Evolutionary conservation across 1,140 invertebrate genomes (phyloP).

Genomic region (Gyrodactylus salaris): DNA sequence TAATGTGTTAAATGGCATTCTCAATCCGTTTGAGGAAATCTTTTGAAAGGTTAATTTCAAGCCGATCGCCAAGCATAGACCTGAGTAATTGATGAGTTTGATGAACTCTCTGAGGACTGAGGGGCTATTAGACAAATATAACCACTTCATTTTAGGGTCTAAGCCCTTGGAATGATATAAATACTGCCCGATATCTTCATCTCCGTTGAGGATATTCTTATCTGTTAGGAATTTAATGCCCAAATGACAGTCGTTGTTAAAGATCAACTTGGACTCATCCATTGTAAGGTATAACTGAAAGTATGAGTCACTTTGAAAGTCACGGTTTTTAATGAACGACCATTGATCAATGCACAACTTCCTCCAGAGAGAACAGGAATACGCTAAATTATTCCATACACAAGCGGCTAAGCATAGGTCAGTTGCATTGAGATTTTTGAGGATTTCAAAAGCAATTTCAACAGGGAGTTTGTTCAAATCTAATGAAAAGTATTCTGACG

Average conservation of each 20-base stretch:
- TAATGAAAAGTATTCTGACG: no score
- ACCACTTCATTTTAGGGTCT: not conserved
- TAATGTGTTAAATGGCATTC: not conserved
- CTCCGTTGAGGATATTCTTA: not conserved
- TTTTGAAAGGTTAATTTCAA: not conserved
- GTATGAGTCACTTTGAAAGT: not conserved
- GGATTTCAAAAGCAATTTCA: conserved; percentile 21
- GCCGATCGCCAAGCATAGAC: not conserved
- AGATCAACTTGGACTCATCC: not conserved
- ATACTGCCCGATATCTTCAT: not conserved
- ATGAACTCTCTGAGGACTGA: not conserved
- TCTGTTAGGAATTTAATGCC: not conserved
- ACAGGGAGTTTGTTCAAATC: conserved; percentile 22
- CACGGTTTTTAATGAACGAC: not conserved
- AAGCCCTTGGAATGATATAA: not conserved
- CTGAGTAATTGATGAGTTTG: not conserved
- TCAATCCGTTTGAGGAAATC: not conserved
- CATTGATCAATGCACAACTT: conserved; percentile 13
- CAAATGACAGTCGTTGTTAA: not conserved
- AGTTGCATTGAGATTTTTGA: conserved; percentile 25
- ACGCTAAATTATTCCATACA: conserved; percentile 24
- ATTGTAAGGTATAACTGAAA: not conserved
- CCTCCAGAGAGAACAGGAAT: conserved; percentile 25
- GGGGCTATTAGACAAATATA: not conserved
- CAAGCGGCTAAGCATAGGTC: conserved; percentile 25